Conservation (phyloP, 1,140 invertebrate genomes). For the Cepaea nemoralis region DNA sequence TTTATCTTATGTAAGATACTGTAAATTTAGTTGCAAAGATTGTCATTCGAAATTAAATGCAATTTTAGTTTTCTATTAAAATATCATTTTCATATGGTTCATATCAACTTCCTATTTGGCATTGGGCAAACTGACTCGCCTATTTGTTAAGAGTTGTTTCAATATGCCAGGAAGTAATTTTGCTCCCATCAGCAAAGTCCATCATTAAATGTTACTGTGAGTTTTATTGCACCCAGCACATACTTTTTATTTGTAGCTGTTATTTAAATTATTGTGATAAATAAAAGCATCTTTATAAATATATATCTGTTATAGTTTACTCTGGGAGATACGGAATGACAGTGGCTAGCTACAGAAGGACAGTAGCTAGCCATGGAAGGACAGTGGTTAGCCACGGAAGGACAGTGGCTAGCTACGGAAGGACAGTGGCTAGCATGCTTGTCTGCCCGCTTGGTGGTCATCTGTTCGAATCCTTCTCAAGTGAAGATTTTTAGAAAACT, state of each 20-base stretch:
- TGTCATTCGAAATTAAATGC: background rate
- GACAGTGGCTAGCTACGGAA: too few relatives aligned
- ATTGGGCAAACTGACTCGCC: background rate
- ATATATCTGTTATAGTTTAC: background rate
- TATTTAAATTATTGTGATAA: background rate
- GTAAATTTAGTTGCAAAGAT: background rate
- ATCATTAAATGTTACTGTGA: background rate
- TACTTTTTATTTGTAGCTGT: background rate
- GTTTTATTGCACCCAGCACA: background rate
- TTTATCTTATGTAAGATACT: background rate
- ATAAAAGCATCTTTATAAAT: background rate
- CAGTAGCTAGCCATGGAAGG: too few relatives aligned
- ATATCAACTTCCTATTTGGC: conserved; percentile 15
- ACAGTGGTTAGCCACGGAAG: too few relatives aligned
- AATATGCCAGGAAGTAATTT: conserved; percentile 16
- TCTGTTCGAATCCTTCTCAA: too few relatives aligned
- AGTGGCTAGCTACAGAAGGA: too few relatives aligned
- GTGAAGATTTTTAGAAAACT: too few relatives aligned
- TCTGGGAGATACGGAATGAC: too few relatives aligned
- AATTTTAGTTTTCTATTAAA: background rate
- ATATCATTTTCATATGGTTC: background rate
- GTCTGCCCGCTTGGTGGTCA: too few relatives aligned
- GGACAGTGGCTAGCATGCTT: too few relatives aligned
- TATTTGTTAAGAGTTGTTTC: conserved; percentile 27
- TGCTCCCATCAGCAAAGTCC: background rate